Base-by-base conservation (phyloP, 2,113 vertebrate species). In the Centropus unirufus region DNA sequence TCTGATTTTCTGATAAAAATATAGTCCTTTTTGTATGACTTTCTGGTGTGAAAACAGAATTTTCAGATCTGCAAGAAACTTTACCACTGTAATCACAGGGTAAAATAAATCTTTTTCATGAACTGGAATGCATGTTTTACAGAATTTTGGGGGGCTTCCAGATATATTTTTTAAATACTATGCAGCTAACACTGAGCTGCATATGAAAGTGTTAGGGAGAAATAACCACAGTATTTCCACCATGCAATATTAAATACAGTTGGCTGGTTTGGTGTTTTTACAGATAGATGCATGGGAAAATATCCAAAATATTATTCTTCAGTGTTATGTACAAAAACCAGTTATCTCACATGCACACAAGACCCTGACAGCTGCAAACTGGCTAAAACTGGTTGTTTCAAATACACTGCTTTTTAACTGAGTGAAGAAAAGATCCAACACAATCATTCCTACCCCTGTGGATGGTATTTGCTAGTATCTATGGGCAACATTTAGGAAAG, bases 31-130 rank as follows among this genome's bases (percentile, higher is more conserved):
- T 13, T 2, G 19, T 40, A 54, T 7, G 5, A 57, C 14, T 61
- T 89, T 72, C 52, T 79, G 3, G 6, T 61, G 6, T 40, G 49
- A 72, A 89, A 93, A 68, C 74, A 87, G 23, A 67, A 57, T 55
- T 36, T 74, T 8, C 6, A 81, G 23, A 55, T 51, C 34, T 81
- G 8, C 8, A 5, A 34, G 17, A 67, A 90, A 40, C 12, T 42
- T 77, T 64, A 34, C 3, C 2, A 55, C 11, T 69, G 24, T 91
- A 96, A 97, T 66, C 93, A 95, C 17, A 87, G 55, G 58, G 40
- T 79, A 76, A 96, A 91, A 78, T 81, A 82, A 94, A 93, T 82
- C 12, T 95, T 97, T 95, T 96, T 88, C 69, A 85, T 93, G 70
- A 97, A 95, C 46, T 67, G 95, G 83, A 96, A 80, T 86, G 49